Evolutionary conservation across 2,888 invertebrate genomes (phyloP), one percentile per base, ranked within the genome.

Genomic region (Lycophotia porphyrea): DNA sequence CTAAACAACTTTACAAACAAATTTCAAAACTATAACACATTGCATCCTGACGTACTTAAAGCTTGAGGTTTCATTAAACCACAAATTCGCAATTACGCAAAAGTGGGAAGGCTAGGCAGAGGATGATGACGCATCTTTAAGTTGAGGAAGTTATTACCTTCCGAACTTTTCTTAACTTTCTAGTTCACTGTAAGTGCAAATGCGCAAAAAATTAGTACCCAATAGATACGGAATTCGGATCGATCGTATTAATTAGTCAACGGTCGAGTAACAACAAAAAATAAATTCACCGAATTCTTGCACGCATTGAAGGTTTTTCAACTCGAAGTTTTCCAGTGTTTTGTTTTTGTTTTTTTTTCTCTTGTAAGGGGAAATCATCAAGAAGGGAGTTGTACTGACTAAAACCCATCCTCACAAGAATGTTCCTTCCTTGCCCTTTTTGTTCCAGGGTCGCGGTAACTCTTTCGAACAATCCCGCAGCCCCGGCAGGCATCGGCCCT

Each of bases 281-380:
- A 84, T 84, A 89, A 21, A 58, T 76, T 90, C 84, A 82, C 86
- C 89, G 87, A 92, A 94, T 94, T 93, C 93, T 91, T 91, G 88
- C 93, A 93, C 93, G 93, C 88, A 84, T 84, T 64, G 78, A 77
- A 93, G 93, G 93, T 91, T 91, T 92, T 92, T 93, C 87, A 93
- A 93, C 94, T 91, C 91, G 64, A 77, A 81, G n/a, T n/a, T n/a
- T n/a, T n/a, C n/a, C n/a, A n/a, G n/a, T n/a, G n/a, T n/a, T n/a
- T n/a, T n/a, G n/a, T n/a, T n/a, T n/a, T n/a, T n/a, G n/a, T n/a
- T n/a, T n/a, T n/a, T n/a, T n/a, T n/a, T n/a, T n/a, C n/a, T n/a
- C n/a, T n/a, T n/a, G n/a, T n/a, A n/a, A n/a, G n/a, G n/a, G n/a
- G n/a, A n/a, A n/a, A n/a, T n/a, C n/a, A n/a, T n/a, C n/a, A n/a